Evolutionary conservation across 2,113 vertebrate genomes (phyloP).

Genomic region (Octodon degus): DNA sequence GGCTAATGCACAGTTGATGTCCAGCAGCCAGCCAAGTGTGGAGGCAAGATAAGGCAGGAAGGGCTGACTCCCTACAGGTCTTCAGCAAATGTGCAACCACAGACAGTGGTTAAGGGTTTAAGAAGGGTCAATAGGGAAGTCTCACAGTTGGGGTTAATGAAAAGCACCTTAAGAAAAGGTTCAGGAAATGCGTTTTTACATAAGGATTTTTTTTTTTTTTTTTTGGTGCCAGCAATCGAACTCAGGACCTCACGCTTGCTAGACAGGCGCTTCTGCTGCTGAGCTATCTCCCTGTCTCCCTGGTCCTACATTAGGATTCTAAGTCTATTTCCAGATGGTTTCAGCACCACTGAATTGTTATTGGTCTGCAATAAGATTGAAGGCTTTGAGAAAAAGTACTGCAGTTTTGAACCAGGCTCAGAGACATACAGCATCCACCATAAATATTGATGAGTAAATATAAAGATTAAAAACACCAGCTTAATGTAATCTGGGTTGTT

Average conservation of each 20-base stretch:
- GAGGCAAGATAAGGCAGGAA: not conserved
- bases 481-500: not conserved
- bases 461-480: not conserved
- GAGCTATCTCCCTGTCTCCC: too few relatives aligned
- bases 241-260: too few relatives aligned
- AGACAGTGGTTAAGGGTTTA: not conserved
- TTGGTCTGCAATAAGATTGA: not conserved
- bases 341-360: not conserved
- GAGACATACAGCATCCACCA: not conserved
- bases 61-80: not conserved
- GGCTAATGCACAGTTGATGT: not conserved
- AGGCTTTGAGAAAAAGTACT: not conserved
- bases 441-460: not conserved
- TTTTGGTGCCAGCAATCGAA: too few relatives aligned
- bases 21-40: not conserved
- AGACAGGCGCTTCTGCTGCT: too few relatives aligned
- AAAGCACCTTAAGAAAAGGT: not conserved
- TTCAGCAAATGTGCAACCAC: not conserved
- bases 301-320: not conserved
- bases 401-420: conserved; percentile 12
- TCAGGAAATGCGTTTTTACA: not conserved
- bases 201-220: not conserved
- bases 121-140: not conserved
- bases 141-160: not conserved
- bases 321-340: not conserved